A percentile compares a stretch with the other conserved stretches of the same genome.
These are phyloP conservation scores for Chiloscyllium punctatum DNA, from an alignment of 2,797 vertebrate genomes.

Conservation along the genomic window DNA sequence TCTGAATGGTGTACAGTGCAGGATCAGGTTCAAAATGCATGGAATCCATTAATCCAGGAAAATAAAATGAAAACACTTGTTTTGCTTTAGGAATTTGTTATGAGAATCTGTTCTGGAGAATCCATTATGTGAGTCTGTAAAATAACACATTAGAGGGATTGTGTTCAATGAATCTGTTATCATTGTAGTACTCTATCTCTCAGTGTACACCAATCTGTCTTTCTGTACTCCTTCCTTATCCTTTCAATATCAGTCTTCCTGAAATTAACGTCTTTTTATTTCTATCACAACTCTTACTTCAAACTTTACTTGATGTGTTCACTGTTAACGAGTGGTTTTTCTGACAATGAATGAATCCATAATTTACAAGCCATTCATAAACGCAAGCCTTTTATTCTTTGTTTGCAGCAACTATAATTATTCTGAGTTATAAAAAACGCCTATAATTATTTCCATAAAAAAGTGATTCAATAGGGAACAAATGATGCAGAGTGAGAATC, in stretches of 20 bases:
- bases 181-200: neutral
- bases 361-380: neutral
- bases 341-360: neutral
- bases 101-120: neutral
- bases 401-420: neutral
- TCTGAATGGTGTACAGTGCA: neutral
- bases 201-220: neutral
- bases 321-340: neutral
- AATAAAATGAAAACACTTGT: neutral
- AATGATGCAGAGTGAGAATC: neutral
- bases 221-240: neutral
- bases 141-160: neutral
- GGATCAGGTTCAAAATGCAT: neutral
- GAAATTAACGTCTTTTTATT: neutral
- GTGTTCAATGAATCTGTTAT: no score
- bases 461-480: neutral
- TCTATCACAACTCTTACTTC: neutral
- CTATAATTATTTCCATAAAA: neutral
- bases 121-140: no score
- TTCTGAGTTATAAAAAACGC: neutral
- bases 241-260: neutral
- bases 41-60: neutral
- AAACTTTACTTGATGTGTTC: neutral
- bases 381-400: neutral
- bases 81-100: neutral